phyloP scores from a whole-genome alignment of 2,888 invertebrate genomes.

The Phengaris arion region DNA sequence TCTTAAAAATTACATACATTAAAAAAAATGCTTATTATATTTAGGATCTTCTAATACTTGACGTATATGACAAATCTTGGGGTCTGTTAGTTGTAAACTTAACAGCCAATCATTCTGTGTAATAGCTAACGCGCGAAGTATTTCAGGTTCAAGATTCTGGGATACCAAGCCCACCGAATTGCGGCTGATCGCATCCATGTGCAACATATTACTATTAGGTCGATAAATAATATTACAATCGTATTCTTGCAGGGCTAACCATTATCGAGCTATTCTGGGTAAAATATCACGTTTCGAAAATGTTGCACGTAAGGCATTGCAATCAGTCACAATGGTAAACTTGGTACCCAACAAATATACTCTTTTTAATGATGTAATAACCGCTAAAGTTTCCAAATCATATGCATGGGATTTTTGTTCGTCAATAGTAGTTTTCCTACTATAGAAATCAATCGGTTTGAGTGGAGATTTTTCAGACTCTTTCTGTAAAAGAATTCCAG shows the following conservation, averaged over 20 bases:
- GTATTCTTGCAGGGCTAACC: slow-evolving; percentile 5
- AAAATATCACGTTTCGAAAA: neutral
- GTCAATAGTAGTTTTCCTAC: neutral
- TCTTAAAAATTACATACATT: no score
- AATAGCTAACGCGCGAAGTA: no score
- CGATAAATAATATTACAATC: slow-evolving; percentile 5
- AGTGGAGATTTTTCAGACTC: neutral
- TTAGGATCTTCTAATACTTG: no score
- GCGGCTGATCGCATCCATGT: slow-evolving; percentile 1
- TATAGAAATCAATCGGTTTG: slow-evolving; percentile 6
- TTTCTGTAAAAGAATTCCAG: slow-evolving; percentile 34
- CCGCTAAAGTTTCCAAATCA: neutral
- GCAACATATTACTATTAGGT: slow-evolving; percentile 7
- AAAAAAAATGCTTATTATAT: no score
- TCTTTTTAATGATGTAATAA: neutral
- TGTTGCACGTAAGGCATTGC: no score
- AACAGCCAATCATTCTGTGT: no score
- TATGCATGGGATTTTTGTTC: slow-evolving; percentile 17
- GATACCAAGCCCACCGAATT: neutral
- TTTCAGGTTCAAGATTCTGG: neutral
- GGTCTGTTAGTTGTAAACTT: no score
- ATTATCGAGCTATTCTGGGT: slow-evolving; percentile 18
- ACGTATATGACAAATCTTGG: no score
- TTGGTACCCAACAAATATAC: slow-evolving; percentile 21
- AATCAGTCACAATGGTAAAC: slow-evolving; percentile 2